Evolutionary conservation across 37 sponge, comb jelly and placozoan species (phyloP).

Genomic region (Lycopodina hypogea): DNA sequence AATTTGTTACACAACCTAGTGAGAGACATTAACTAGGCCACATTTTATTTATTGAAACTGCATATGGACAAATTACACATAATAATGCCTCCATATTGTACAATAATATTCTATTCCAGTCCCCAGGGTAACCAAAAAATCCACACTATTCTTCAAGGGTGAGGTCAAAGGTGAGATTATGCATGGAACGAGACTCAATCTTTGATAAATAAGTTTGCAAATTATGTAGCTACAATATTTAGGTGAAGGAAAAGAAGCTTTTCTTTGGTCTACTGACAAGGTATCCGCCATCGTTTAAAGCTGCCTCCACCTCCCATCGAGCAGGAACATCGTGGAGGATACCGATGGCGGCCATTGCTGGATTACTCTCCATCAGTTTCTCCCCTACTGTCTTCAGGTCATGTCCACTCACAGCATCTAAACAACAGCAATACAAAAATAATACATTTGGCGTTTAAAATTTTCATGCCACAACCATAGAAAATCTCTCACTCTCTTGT

Average conservation of each 20-base stretch:
- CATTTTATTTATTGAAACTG: too few species aligned
- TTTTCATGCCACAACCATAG: neutral
- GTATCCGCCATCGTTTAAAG: conserved; percentile 25
- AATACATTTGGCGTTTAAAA: neutral
- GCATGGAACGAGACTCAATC: too few species aligned
- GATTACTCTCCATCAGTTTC: conserved; percentile 41
- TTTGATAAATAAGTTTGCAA: too few species aligned
- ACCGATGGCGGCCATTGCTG: conserved; percentile 62
- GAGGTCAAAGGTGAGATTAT: too few species aligned
- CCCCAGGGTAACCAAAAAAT: too few species aligned
- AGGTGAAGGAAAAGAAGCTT: conserved; percentile 52
- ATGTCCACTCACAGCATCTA: conserved; percentile 58
- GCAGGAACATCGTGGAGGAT: conserved; percentile 55
- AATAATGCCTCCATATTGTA: too few species aligned
- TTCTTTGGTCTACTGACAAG: conserved; percentile 17
- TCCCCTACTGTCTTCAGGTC: conserved; percentile 55
- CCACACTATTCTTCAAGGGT: too few species aligned
- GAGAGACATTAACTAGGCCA: too few species aligned
- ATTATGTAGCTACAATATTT: neutral
- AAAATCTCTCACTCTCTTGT: too few species aligned
- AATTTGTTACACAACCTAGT: too few species aligned
- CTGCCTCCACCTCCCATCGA: conserved; percentile 47
- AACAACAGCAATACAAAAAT: neutral
- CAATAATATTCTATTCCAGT: too few species aligned
- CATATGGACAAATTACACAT: too few species aligned